Evolutionary conservation across 2,888 invertebrate species (phyloP).

Genomic region (Agrochola macilenta): DNA sequence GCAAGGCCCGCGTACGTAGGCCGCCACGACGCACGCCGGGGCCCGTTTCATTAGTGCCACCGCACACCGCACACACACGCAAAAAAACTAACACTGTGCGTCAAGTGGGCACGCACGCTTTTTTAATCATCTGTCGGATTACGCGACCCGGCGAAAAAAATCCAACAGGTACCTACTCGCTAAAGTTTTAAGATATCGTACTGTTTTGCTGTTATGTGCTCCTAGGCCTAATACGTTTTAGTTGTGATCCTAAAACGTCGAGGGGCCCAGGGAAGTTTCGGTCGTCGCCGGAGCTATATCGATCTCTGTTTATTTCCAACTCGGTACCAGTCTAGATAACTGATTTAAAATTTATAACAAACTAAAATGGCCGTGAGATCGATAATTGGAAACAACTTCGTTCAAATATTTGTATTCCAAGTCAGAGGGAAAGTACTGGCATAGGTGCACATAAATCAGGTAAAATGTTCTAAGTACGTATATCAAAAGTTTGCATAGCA

Average conservation of each 20-base stretch:
- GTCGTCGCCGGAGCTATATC: slow-evolving; percentile 76
- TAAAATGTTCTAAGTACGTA: slow-evolving; percentile 42
- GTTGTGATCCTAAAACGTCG: slow-evolving; percentile 47
- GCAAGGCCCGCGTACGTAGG: slow-evolving; percentile 89
- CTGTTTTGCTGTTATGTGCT: slow-evolving; percentile 33
- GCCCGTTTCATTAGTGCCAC: slow-evolving; percentile 87
- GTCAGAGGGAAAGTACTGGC: slow-evolving; percentile 13
- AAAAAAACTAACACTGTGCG: slow-evolving; percentile 87
- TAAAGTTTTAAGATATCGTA: slow-evolving; percentile 64
- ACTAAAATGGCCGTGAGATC: slow-evolving; percentile 73
- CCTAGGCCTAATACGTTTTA: slow-evolving; percentile 38
- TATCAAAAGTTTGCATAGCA: slow-evolving; percentile 60
- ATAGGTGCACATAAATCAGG: slow-evolving; percentile 31
- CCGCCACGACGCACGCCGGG: slow-evolving; percentile 84
- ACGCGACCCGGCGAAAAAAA: slow-evolving; percentile 60
- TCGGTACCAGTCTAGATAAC: slow-evolving; percentile 76
- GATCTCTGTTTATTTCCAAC: slow-evolving; percentile 85
- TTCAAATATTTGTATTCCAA: slow-evolving; percentile 31
- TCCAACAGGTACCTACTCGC: slow-evolving; percentile 63
- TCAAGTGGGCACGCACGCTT: slow-evolving; percentile 87
- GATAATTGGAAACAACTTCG: slow-evolving; percentile 65
- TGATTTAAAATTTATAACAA: slow-evolving; percentile 83
- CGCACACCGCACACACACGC: slow-evolving; percentile 80
- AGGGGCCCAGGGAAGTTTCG: slow-evolving; percentile 67
- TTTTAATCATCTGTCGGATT: slow-evolving; percentile 77